Evolutionary conservation across 2,113 vertebrate genomes (phyloP).

Genomic region (Falcunculus frontatus): DNA sequence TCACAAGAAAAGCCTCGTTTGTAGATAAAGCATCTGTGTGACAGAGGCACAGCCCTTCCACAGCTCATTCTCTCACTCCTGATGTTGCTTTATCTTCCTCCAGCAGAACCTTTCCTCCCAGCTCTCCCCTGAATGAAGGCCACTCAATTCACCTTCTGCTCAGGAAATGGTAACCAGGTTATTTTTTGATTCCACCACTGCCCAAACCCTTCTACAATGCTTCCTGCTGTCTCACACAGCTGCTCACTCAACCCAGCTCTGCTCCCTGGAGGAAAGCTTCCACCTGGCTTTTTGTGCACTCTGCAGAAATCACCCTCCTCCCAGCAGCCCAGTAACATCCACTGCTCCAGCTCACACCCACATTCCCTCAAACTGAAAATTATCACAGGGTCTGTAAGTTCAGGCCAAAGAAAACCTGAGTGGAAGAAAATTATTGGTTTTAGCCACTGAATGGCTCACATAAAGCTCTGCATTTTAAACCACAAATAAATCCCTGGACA

Average conservation of each 20-base stretch:
- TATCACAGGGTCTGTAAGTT: neutral
- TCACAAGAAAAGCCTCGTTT: neutral
- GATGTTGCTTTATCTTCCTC: neutral
- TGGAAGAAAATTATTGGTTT: neutral
- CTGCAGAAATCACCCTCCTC: neutral
- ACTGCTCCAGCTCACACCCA: neutral
- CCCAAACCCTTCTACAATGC: neutral
- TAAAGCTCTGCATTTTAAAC: neutral
- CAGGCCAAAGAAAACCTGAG: neutral
- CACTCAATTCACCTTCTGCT: neutral
- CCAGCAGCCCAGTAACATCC: neutral
- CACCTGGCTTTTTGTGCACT: neutral
- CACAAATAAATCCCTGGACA: neutral
- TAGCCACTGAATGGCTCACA: fast-evolving
- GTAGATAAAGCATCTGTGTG: neutral
- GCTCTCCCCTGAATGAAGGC: neutral
- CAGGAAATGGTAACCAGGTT: neutral
- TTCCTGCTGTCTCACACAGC: neutral
- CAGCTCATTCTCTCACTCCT: neutral
- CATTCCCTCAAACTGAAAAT: neutral
- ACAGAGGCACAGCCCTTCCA: neutral
- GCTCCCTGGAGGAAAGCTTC: neutral
- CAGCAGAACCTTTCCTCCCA: neutral
- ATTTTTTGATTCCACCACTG: neutral
- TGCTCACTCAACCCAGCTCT: neutral